A percentile compares a stretch with the other conserved stretches of the same genome.
Conservation (phyloP, 30 jellyfish, hydroid and myxozoan genomes). For the Pelagia noctiluca region DNA sequence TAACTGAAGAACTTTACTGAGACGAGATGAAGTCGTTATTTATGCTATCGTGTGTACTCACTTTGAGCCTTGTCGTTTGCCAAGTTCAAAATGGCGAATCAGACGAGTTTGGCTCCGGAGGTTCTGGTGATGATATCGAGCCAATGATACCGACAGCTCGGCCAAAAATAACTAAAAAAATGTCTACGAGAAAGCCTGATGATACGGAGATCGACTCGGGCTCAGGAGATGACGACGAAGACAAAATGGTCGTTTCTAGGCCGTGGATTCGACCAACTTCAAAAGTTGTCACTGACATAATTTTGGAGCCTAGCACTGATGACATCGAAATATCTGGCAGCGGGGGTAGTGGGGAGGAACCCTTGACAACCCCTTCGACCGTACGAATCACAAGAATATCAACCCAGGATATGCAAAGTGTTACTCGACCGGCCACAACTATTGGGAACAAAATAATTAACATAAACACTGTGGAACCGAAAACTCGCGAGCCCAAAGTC, state of each 20-base stretch:
- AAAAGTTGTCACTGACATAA: neutral
- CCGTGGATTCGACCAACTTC: no score
- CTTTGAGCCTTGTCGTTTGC: slow-evolving; percentile 59
- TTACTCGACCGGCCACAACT: neutral
- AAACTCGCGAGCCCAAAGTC: neutral
- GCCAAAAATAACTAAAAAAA: neutral
- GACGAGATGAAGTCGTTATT: no score
- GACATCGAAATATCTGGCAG: slow-evolving; percentile 10
- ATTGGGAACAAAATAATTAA: neutral
- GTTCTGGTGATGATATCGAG: slow-evolving; percentile 28
- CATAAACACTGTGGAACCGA: neutral
- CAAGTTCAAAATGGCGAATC: slow-evolving; percentile 62
- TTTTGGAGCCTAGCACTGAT: neutral
- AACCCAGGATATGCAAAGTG: neutral
- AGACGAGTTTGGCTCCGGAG: slow-evolving; percentile 27
- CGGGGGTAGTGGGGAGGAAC: neutral
- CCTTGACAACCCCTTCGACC: neutral
- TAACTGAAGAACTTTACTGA: no score
- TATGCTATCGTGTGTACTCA: slow-evolving; percentile 27
- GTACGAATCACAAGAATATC: neutral
- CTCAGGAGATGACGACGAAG: slow-evolving; percentile 2
- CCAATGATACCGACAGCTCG: neutral
- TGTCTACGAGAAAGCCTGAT: neutral
- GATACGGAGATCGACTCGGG: slow-evolving; percentile 1
- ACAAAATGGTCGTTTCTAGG: neutral